Evolutionary conservation across 2,888 invertebrate genomes (phyloP).

Genomic region (Pristionchus japonicus): DNA sequence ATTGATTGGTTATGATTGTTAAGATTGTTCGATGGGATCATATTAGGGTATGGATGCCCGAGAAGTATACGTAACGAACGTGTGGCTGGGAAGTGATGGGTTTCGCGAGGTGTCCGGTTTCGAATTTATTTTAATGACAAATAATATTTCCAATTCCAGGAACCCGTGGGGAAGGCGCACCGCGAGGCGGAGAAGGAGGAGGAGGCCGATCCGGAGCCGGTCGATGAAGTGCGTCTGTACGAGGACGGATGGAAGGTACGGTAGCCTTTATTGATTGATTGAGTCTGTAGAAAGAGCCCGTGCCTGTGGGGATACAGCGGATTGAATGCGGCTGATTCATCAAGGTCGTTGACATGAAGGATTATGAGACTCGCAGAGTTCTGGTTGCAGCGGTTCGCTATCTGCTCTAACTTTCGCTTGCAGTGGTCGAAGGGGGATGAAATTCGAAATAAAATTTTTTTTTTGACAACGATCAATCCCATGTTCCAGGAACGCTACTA

Average conservation of each 20-base stretch:
- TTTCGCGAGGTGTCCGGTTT: too few species aligned
- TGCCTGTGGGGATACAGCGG: background rate
- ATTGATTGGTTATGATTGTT: background rate
- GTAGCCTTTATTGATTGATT: too few species aligned
- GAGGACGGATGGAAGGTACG: slow-evolving; percentile 98
- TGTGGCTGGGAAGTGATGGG: background rate
- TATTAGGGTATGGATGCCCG: background rate
- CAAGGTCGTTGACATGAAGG: background rate
- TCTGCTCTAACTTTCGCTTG: too few species aligned
- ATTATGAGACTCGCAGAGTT: too few species aligned
- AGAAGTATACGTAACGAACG: too few species aligned
- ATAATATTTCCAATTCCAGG: background rate
- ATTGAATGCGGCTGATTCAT: background rate
- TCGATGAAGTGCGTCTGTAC: slow-evolving; percentile 79
- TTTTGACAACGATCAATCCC: background rate
- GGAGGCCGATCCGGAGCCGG: slow-evolving; percentile 64
- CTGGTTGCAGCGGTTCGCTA: too few species aligned
- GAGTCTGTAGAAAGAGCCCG: too few species aligned
- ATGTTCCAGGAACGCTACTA: slow-evolving; percentile 86
- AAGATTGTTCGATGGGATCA: background rate
- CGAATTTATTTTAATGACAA: background rate
- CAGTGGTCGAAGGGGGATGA: too few species aligned
- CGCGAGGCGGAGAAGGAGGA: slow-evolving; percentile 48
- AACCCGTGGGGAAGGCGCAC: slow-evolving; percentile 17
- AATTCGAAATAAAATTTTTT: too few species aligned